A percentile compares a stretch with the other conserved stretches of the same genome.
Evolutionary conservation across 2,797 vertebrate species (phyloP).

Genomic region (Poecilia picta): DNA sequence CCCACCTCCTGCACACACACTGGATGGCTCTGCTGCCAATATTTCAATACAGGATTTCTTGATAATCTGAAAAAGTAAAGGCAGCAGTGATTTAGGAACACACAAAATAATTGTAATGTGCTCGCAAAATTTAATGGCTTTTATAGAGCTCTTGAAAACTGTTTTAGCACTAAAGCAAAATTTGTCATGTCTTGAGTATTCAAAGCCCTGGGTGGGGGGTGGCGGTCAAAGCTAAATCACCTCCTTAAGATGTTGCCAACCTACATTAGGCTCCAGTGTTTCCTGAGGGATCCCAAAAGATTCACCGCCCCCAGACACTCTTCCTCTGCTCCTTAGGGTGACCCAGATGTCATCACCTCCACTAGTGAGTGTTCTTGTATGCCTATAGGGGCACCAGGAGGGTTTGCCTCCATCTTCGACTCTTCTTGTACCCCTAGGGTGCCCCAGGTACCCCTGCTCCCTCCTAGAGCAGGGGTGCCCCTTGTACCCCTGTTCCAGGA

Average conservation of each 20-base stretch:
- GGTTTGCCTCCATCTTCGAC: too few relatives aligned
- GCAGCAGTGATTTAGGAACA: background rate
- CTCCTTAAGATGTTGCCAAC: background rate
- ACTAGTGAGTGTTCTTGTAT: background rate
- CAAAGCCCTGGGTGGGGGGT: background rate
- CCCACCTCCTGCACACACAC: constrained; percentile 90
- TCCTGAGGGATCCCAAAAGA: background rate
- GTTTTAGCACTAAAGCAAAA: background rate
- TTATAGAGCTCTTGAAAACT: background rate
- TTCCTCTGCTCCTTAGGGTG: background rate
- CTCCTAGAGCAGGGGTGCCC: too few relatives aligned
- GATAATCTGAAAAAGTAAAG: constrained; percentile 80
- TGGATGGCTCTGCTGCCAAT: constrained; percentile 87
- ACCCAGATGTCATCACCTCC: background rate
- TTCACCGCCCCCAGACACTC: background rate
- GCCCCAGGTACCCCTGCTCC: too few relatives aligned
- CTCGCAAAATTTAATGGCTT: background rate
- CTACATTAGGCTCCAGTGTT: background rate
- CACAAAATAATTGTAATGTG: background rate
- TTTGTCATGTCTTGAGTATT: background rate
- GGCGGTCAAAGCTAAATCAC: background rate
- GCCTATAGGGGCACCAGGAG: background rate
- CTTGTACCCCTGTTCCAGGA: too few relatives aligned
- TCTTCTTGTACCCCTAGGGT: too few relatives aligned
- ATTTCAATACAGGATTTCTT: constrained; percentile 91